phyloP scores from a whole-genome alignment of 2,797 vertebrate genomes.

The Sardinella longiceps region DNA sequence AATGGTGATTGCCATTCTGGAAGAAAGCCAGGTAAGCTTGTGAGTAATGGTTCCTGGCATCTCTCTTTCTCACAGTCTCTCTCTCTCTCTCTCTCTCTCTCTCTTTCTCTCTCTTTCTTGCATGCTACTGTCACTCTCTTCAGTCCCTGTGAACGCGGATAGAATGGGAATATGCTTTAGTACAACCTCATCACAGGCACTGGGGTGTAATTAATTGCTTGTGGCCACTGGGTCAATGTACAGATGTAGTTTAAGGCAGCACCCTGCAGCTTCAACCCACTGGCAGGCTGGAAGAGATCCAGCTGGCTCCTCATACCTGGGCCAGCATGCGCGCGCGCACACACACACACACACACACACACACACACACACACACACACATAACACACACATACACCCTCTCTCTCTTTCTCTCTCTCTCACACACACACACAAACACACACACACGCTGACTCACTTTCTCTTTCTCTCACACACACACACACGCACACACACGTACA shows the following conservation, averaged over 20 bases:
- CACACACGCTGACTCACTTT: no score
- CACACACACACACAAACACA: no score
- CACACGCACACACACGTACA: no score
- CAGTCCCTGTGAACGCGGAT: not conserved
- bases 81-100: constrained; percentile 4
- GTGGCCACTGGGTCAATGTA: constrained; percentile 36
- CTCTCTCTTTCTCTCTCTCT: no score
- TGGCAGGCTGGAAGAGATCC: not conserved
- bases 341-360: no score
- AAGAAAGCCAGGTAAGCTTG: constrained; percentile 24
- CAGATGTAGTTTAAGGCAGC: constrained; percentile 37
- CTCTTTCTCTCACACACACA: no score
- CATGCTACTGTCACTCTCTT: not conserved
- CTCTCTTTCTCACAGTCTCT: not conserved
- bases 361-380: no score
- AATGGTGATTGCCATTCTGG: constrained; percentile 24
- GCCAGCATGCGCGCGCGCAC: no score
- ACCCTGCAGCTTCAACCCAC: constrained; percentile 33
- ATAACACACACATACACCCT: no score
- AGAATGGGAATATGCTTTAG: constrained; percentile 11
- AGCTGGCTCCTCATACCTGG: constrained; percentile 34
- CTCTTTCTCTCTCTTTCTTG: constrained; percentile 20
- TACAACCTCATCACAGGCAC: constrained; percentile 2
- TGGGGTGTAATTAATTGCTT: constrained; percentile 41
- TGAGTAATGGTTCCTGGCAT: constrained; percentile 27